Conservation (phyloP, 2,797 vertebrate genomes). For the Hyperoplus lanceolatus region DNA sequence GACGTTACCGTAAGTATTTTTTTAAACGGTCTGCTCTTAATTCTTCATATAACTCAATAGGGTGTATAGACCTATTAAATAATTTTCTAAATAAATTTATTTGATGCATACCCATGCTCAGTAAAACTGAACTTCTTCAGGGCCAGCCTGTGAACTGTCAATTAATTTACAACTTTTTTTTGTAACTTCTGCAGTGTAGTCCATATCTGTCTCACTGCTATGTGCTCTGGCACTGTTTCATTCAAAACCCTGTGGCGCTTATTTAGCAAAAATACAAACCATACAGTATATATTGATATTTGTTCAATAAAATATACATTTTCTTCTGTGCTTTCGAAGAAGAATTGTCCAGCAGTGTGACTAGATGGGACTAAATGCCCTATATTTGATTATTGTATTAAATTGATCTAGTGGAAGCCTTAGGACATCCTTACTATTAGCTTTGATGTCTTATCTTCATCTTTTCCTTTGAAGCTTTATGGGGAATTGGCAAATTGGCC, state of each 20-base stretch:
- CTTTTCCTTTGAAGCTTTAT: constrained; percentile 65
- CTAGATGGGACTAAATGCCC: neutral
- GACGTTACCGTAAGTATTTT: constrained; percentile 2
- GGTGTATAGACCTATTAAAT: no score
- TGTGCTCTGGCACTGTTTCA: neutral
- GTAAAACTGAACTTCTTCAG: no score
- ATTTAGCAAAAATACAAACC: neutral
- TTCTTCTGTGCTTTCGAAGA: neutral
- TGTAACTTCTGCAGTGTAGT: no score
- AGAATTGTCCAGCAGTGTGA: neutral
- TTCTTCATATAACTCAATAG: no score
- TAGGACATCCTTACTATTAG: constrained; percentile 38
- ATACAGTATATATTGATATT: neutral
- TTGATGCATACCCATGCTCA: no score
- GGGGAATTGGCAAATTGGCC: constrained; percentile 53
- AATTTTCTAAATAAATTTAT: no score
- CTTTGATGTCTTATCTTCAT: constrained; percentile 46
- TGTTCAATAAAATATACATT: neutral
- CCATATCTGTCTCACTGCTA: neutral
- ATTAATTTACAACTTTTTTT: neutral
- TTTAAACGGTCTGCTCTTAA: neutral
- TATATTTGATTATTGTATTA: constrained; percentile 38
- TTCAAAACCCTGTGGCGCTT: neutral
- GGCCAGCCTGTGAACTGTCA: neutral
- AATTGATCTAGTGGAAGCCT: constrained; percentile 38